These are phyloP conservation scores for Coilia nasus DNA, from an alignment of 2,797 vertebrate genomes.

Conservation along the genomic window DNA sequence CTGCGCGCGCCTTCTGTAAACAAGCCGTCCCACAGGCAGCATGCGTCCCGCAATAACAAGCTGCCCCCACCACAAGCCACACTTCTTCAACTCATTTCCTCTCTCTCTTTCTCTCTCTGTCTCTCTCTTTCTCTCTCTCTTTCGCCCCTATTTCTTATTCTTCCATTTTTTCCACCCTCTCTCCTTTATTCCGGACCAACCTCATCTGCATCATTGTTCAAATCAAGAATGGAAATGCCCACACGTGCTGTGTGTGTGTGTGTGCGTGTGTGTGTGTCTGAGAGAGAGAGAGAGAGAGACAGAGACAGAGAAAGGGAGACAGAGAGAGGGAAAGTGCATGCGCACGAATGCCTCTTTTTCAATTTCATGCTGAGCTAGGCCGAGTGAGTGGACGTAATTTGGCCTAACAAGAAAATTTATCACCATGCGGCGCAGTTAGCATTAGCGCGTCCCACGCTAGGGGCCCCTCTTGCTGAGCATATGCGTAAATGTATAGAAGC, in stretches of 20 bases:
- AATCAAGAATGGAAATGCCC: conserved; percentile 98
- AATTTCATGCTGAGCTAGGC: conserved; percentile 99
- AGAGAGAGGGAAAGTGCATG: conserved; percentile 48
- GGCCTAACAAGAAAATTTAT: conserved; percentile 99
- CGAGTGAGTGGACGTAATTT: conserved; percentile 98
- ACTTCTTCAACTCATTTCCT: conserved; percentile 66
- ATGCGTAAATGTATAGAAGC: neutral
- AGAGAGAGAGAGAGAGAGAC: no score
- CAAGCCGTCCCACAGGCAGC: conserved; percentile 68
- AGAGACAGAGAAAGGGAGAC: neutral
- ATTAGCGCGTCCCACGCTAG: conserved; percentile 74
- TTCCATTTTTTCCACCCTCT: conserved; percentile 62
- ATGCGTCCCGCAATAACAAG: conserved; percentile 75
- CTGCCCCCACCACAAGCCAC: conserved; percentile 74
- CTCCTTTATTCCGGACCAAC: conserved; percentile 49
- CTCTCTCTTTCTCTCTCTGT: neutral
- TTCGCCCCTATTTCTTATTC: conserved; percentile 44
- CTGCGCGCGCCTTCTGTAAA: conserved; percentile 71
- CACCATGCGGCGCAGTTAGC: conserved; percentile 89
- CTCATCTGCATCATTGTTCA: conserved; percentile 94
- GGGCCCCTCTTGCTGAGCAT: neutral
- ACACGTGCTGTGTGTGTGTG: neutral
- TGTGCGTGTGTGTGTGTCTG: neutral
- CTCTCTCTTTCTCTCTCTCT: neutral
- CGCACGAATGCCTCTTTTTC: conserved; percentile 98